Evolutionary conservation across 2,888 invertebrate genomes (phyloP), one percentile per base, ranked within the genome.

Genomic region (Trachelus stipa): DNA sequence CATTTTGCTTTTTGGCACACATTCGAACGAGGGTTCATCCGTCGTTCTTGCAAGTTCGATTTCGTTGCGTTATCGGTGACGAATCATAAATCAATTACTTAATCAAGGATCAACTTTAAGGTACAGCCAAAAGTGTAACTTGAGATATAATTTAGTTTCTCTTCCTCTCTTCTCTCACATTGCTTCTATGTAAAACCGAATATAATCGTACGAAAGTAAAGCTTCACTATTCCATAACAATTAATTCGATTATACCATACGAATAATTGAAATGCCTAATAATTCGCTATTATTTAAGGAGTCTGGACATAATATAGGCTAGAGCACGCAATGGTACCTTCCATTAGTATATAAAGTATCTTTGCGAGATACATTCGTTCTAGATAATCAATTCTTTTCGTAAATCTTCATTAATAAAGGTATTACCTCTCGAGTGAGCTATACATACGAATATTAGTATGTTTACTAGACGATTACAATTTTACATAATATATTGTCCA

Each of bases 401-500:
- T 56, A 56, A 56, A 56, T 56, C 40, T 23, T 56, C 40, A 56
- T 56, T 56, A 56, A 56, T 23, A 56, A 2, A 6, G 23, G 40
- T 23, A 6, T 56, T 40, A 56, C 23, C 40, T 56, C 40, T 73
- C 79, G 81, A 85, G 82, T 84, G 84, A 86, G 82, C 85, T 87
- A 87, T 69, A 2, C 80, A 75, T 85, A 85, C 83, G 83, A 86
- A 76, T 80, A 79, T 78, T 69, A 33, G 81, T 85, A 83, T 81
- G 84, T 77, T 75, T 84, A 81, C 83, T 84, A 84, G 83, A 87
- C 85, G 85, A 76, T 84, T 81, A 83, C 79, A 79, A 82, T 85
- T 86, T 85, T 85, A 83, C 86, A 82, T 85, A 85, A 83, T 82
- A 85, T 87, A 88, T 88, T 88, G 88, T 88, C 88, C 84, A 82